phyloP scores from a whole-genome alignment of 2,797 vertebrate species.

The Gorsachius magnificus region DNA sequence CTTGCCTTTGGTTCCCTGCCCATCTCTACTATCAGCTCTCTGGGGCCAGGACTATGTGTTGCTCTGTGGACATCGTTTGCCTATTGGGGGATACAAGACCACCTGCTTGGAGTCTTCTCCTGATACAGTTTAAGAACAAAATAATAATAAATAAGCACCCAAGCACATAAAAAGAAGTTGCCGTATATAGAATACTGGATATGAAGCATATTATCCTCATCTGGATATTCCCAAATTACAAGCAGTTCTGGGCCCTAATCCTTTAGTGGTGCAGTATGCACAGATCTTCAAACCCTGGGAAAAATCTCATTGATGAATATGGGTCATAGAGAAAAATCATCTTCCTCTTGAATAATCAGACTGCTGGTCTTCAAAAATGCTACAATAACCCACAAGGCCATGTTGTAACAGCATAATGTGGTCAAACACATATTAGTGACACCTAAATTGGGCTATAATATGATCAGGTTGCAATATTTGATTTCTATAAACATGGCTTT shows the following conservation, averaged over 20 bases:
- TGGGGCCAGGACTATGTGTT: neutral
- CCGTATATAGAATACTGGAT: neutral
- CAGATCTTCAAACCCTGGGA: neutral
- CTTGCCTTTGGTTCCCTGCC: neutral
- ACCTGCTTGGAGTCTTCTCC: neutral
- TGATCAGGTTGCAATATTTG: neutral
- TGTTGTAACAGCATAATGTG: neutral
- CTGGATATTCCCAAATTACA: neutral
- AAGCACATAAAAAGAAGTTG: neutral
- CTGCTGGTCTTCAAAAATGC: neutral
- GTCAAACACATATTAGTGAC: neutral
- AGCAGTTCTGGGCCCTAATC: neutral
- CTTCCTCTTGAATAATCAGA: neutral
- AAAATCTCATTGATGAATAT: neutral
- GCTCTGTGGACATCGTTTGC: accelerated
- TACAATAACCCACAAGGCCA: neutral
- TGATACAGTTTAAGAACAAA: neutral
- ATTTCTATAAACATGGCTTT: neutral
- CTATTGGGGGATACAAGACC: accelerated
- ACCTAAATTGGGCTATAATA: neutral
- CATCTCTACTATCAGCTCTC: neutral
- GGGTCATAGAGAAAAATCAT: neutral
- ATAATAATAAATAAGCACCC: neutral
- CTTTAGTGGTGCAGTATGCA: neutral
- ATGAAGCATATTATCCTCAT: neutral